Base-by-base conservation (phyloP, 2,888 invertebrate species). In the Papilio gigon region DNA sequence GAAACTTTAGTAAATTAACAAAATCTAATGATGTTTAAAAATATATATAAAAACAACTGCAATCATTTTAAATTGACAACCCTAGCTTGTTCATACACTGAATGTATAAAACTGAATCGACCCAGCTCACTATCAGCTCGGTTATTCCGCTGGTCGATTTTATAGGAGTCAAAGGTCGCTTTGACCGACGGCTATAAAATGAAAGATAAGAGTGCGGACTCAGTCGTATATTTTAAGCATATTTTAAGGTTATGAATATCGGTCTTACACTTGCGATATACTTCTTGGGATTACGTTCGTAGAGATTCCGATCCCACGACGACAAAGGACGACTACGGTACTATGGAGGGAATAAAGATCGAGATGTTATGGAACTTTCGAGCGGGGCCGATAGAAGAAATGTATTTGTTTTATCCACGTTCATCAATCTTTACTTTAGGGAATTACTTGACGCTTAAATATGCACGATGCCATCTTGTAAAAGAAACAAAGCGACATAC, bases 181-280 rank as follows among this genome's bases (percentile, higher is more conserved):
- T 40, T 60, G 65, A 65, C 42, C 22, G 65, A 53, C n/a, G 11
- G 40, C 50, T 53, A 68, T 68, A 68, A 68, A 68, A 53, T 59
- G 61, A 68, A 64, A 68, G 68, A 68, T 68, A 59, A 68, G 44
- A 50, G 56, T 37, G 6, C 65, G 40, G 42, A 59, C 64, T 14
- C 20, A 37, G 60, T 44, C 68, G 50, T 60, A 65, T 62, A 65
- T 68, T 65, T 60, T 40, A 60, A 60, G 68, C 64, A 68, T 65
- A 68, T 40, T 68, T 64, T 64, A 60, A 40, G 53, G 37, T 33
- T n/a, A 68, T 66, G 53, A 65, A 72, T 70, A 62, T 67, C 66
- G 44, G 47, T 65, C 42, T 66, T 70, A 65, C 65, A 62, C 61
- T 65, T n/a, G n/a, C 37, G 59, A 44, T 64, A 66, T 25, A 25